Percentiles rank a stretch among this genome's conserved stretches.
phyloP scores from a whole-genome alignment of 2,113 vertebrate genomes.

The Camelus dromedarius region DNA sequence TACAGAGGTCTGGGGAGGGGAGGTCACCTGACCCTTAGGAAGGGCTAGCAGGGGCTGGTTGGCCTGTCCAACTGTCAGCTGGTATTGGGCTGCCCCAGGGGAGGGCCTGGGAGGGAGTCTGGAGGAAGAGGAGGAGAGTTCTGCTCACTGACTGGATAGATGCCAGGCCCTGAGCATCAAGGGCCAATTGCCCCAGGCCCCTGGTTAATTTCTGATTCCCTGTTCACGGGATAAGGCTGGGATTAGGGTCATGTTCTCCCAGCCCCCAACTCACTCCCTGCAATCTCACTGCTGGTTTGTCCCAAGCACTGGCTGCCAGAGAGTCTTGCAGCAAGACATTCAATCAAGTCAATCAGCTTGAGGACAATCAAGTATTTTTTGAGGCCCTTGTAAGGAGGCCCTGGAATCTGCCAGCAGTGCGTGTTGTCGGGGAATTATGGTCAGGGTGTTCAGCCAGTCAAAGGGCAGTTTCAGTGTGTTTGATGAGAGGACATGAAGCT shows the following conservation, averaged over 20 bases:
- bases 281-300: neutral
- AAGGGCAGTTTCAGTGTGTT: neutral
- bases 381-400: neutral
- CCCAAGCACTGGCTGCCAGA: neutral
- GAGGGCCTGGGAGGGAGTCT: neutral
- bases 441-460: neutral
- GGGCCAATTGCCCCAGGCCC: neutral
- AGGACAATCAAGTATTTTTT: neutral
- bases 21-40: conserved; percentile 74
- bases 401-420: neutral
- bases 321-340: neutral
- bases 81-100: conserved; percentile 33
- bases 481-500: neutral
- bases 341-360: no score
- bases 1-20: neutral
- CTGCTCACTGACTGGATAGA: neutral
- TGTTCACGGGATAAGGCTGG: neutral
- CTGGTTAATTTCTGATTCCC: neutral
- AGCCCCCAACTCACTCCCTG: neutral
- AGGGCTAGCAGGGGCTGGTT: conserved; percentile 60
- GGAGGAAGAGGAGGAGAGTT: neutral
- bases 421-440: neutral
- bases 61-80: conserved; percentile 78
- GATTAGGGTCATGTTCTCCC: neutral
- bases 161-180: neutral